Evolutionary conservation across 1,140 invertebrate species (phyloP), one percentile per base, ranked within the genome.

Genomic region (Cepaea nemoralis): DNA sequence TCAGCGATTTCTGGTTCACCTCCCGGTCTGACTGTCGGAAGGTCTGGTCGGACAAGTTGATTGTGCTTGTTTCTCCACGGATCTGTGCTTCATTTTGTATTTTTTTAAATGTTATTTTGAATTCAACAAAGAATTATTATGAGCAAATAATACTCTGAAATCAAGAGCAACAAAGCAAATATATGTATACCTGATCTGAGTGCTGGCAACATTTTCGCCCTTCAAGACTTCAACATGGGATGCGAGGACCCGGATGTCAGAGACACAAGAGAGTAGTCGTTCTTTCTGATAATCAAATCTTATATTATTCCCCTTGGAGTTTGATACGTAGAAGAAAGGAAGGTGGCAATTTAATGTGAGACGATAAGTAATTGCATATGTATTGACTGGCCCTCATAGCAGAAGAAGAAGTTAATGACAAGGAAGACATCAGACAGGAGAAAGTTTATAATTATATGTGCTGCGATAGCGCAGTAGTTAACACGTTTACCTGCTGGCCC

Each of bases 151-250:
- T 16, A n/a, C 14, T 16, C n/a, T n/a, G 14, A 55, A 14, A 55
- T 55, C 50, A 16, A 55, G 50, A 55, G 14, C n/a, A 14, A 16
- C n/a, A n/a, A n/a, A n/a, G n/a, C n/a, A n/a, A n/a, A 69, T 12
- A 8, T 69, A 22, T 39, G 1, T 22, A 40, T 70, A 70, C 69
- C 69, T 70, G 69, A 39, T 70, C 40, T 39, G 8, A 70, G 3
- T 24, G 19, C 69, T 22, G 35, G 22, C 69, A 70, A 70, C 69
- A 70, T 70, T 70, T 70, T 70, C 22, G 40, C n/a, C 40, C 40
- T 70, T 39, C 69, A 39, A 1, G 35, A 24, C 69, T 10, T 70
- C 35, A 70, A 70, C 69, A 70, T 70, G 69, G 69, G 22, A 40
- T 12, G 37, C 59, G 6, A 63, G 27, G 16, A 63, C 59, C 59